phyloP scores from a whole-genome alignment of 2,113 vertebrate genomes.

The Triplophysa tibetana region DNA sequence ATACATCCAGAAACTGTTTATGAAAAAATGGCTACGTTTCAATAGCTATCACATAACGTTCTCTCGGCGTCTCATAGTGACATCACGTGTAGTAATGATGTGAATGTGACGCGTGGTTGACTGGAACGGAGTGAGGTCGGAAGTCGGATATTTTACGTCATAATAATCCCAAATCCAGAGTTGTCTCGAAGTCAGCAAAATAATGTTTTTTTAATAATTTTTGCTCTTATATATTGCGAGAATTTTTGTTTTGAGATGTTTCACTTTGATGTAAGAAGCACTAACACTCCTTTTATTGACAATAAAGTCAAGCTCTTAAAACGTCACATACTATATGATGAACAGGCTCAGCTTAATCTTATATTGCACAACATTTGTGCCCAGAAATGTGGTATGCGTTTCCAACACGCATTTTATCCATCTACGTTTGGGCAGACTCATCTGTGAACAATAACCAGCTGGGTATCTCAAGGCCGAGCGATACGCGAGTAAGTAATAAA shows the following conservation, averaged over 20 bases:
- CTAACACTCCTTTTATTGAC: background rate
- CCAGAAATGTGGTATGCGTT: background rate
- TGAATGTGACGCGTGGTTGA: too few relatives aligned
- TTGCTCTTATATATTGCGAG: too few relatives aligned
- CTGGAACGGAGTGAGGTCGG: too few relatives aligned
- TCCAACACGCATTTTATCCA: background rate
- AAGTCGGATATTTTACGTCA: too few relatives aligned
- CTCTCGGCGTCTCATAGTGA: too few relatives aligned
- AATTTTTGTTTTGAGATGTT: background rate
- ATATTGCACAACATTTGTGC: background rate
- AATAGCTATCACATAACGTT: too few relatives aligned
- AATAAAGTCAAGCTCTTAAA: background rate
- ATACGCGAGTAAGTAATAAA: conserved; percentile 58
- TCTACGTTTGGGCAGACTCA: conserved; percentile 8
- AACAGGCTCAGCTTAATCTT: background rate
- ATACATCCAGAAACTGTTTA: too few relatives aligned
- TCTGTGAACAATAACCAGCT: conserved; percentile 7
- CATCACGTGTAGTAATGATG: too few relatives aligned
- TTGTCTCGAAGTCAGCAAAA: too few relatives aligned
- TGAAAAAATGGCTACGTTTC: too few relatives aligned
- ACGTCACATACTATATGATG: background rate
- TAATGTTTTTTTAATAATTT: too few relatives aligned
- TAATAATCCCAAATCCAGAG: too few relatives aligned
- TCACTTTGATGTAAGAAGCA: background rate
- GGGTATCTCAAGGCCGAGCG: conserved; percentile 1